Percentiles rank a stretch among this genome's conserved stretches.
Conservation (phyloP, 2,888 invertebrate species). For the Empis stercorea region DNA sequence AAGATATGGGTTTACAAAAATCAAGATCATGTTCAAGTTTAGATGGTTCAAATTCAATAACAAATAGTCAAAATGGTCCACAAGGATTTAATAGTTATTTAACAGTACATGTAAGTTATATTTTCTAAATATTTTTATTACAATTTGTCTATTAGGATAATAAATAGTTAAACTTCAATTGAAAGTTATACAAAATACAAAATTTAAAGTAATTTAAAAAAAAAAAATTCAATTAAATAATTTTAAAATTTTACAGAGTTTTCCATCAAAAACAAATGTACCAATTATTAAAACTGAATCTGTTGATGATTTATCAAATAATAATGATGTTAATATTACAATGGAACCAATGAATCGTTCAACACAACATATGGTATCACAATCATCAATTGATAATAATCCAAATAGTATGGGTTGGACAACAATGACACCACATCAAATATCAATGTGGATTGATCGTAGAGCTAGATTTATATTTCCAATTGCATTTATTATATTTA, state of each 20-base stretch:
- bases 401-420: constrained; percentile 43
- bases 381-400: constrained; percentile 17
- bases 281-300: constrained; percentile 58
- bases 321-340: constrained; percentile 16
- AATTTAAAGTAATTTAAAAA: no score
- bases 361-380: constrained; percentile 12
- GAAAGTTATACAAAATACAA: no score
- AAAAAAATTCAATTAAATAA: no score
- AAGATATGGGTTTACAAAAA: constrained; percentile 53
- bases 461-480: constrained; percentile 68
- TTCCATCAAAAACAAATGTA: constrained; percentile 48
- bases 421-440: constrained; percentile 78
- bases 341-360: constrained; percentile 17
- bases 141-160: no score
- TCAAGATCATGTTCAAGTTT: constrained; percentile 63
- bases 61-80: constrained; percentile 28
- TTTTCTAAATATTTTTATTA: no score
- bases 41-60: constrained; percentile 36
- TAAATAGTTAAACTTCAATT: no score
- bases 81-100: constrained; percentile 56
- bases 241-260: constrained; percentile 40
- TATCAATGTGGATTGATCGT: constrained; percentile 72
- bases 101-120: constrained; percentile 55
- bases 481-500: constrained; percentile 62
- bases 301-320: constrained; percentile 39